phyloP scores from a whole-genome alignment of 1,140 invertebrate genomes.

The Nephotettix cincticeps region DNA sequence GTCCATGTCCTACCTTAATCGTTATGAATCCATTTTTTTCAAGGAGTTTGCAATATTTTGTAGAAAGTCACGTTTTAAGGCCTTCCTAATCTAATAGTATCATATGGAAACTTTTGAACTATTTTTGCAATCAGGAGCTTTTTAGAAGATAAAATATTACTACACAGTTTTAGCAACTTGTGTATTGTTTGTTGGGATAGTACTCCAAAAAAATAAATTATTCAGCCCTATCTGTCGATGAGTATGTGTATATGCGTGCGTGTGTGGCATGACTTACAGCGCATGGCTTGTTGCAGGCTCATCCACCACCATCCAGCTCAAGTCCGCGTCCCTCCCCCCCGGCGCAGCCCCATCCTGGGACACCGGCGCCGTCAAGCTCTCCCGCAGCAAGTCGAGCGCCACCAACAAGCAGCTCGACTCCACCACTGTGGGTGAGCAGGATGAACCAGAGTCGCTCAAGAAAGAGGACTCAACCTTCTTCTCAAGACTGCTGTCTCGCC shows the following conservation, averaged over 20 bases:
- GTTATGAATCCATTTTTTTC: too few species aligned
- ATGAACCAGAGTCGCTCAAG: slow-evolving; percentile 45
- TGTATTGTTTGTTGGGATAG: too few species aligned
- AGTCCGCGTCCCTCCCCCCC: slow-evolving; percentile 66
- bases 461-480: slow-evolving; percentile 64
- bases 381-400: slow-evolving; percentile 48
- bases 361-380: slow-evolving; percentile 26
- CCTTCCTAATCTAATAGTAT: too few species aligned
- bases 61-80: too few species aligned
- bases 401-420: slow-evolving; percentile 43
- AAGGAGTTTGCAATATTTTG: too few species aligned
- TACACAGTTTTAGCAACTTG: too few species aligned
- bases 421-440: slow-evolving; percentile 49
- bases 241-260: slow-evolving; percentile 7
- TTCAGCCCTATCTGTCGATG: too few species aligned
- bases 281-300: slow-evolving; percentile 28
- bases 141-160: too few species aligned
- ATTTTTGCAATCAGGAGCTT: too few species aligned
- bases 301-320: slow-evolving; percentile 40
- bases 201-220: too few species aligned
- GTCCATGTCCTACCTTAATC: too few species aligned
- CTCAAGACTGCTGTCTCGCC: slow-evolving; percentile 60
- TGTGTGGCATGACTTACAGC: slow-evolving; percentile 10
- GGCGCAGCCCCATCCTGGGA: slow-evolving; percentile 49
- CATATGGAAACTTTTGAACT: too few species aligned